Evolutionary conservation across 2,797 vertebrate genomes (phyloP).

Genomic region (Odontamblyopus lacepedii): DNA sequence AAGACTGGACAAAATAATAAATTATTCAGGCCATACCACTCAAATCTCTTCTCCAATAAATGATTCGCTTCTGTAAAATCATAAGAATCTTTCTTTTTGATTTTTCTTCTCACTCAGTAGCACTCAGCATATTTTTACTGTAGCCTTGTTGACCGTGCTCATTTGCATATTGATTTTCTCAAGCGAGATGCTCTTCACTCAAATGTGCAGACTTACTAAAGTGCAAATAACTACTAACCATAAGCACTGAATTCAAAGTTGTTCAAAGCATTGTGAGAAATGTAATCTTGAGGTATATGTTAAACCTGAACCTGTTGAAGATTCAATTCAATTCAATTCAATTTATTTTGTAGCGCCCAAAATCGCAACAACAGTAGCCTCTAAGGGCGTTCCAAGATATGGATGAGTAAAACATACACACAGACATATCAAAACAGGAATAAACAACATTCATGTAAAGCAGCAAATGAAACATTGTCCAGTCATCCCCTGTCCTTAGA

Average conservation of each 20-base stretch:
- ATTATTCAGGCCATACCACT: constrained; percentile 7
- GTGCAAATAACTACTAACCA: not conserved
- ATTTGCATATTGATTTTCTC: not conserved
- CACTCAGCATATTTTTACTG: not conserved
- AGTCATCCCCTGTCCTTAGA: too few relatives aligned
- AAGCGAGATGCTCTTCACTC: not conserved
- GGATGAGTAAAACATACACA: too few relatives aligned
- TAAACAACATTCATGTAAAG: too few relatives aligned
- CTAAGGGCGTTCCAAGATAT: too few relatives aligned
- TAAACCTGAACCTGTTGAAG: too few relatives aligned
- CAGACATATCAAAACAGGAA: too few relatives aligned
- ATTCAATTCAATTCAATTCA: too few relatives aligned
- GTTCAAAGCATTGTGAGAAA: not conserved
- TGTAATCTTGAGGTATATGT: not conserved
- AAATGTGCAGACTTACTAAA: not conserved
- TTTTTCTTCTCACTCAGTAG: not conserved
- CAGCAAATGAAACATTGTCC: too few relatives aligned
- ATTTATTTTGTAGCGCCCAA: too few relatives aligned
- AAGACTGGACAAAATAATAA: not conserved
- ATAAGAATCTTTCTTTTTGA: not conserved
- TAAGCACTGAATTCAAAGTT: not conserved
- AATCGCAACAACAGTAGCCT: too few relatives aligned
- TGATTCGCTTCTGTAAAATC: not conserved
- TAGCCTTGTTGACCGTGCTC: not conserved
- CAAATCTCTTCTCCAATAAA: not conserved